Evolutionary conservation across 2,113 vertebrate species (phyloP).

Genomic region (Meriones unguiculatus): DNA sequence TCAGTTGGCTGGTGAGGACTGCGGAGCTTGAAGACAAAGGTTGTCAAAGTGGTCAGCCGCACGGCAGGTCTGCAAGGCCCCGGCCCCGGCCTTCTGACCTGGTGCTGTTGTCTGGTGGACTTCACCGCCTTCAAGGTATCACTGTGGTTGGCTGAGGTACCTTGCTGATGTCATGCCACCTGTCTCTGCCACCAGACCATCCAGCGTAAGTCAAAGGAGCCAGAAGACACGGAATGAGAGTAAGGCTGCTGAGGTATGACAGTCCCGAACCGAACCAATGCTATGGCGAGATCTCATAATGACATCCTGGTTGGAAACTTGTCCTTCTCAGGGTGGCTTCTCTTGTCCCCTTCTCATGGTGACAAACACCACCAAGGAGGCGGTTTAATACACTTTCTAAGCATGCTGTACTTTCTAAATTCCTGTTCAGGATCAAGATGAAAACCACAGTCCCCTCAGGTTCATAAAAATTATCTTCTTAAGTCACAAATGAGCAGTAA

Average conservation of each 20-base stretch:
- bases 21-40: background rate
- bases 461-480: background rate
- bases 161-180: background rate
- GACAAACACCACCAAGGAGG: background rate
- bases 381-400: background rate
- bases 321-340: background rate
- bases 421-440: constrained; percentile 36
- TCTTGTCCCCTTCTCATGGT: background rate
- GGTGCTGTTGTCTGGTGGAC: background rate
- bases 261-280: background rate
- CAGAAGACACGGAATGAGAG: background rate
- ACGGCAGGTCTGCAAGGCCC: background rate
- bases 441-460: background rate
- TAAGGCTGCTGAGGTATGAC: background rate
- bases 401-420: background rate
- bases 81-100: background rate
- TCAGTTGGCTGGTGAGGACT: background rate
- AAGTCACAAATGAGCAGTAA: background rate
- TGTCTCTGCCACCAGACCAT: background rate
- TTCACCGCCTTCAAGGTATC: background rate
- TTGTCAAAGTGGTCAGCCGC: background rate
- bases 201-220: background rate
- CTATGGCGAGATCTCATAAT: background rate
- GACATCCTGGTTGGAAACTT: background rate
- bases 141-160: background rate